Conservation (phyloP, 2,888 invertebrate species). For the Archips crataeganus region DNA sequence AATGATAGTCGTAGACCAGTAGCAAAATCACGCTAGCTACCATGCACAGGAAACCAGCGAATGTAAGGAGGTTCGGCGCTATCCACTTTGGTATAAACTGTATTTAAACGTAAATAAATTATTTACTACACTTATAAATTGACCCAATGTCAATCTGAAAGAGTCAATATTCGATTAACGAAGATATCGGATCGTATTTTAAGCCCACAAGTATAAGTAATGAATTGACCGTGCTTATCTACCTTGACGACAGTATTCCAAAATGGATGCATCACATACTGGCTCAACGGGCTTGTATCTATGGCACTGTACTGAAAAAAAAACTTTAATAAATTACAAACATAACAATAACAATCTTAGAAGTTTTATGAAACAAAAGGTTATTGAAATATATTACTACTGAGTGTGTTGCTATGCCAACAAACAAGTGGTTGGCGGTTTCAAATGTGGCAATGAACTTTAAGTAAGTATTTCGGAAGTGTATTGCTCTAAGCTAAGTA, state of each 20-base stretch:
- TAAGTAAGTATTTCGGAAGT: not conserved
- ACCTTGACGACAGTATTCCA: slow-evolving; percentile 98
- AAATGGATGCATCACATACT: slow-evolving; percentile 99
- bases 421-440: not conserved
- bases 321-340: slow-evolving; percentile 38
- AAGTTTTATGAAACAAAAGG: not conserved
- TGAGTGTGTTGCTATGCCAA: not conserved
- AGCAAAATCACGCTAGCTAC: slow-evolving; percentile 92
- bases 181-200: not conserved
- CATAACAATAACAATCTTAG: too few relatives aligned
- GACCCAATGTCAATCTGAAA: not conserved
- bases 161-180: slow-evolving; percentile 10
- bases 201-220: slow-evolving; percentile 8
- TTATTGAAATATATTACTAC: not conserved
- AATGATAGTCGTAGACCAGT: slow-evolving; percentile 93
- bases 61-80: slow-evolving; percentile 98
- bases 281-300: slow-evolving; percentile 97
- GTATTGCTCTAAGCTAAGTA: not conserved
- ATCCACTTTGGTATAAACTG: slow-evolving; percentile 97
- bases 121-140: not conserved
- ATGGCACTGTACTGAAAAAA: slow-evolving; percentile 96
- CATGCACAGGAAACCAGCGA: slow-evolving; percentile 97
- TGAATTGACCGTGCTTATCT: slow-evolving; percentile 55
- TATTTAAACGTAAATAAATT: slow-evolving; percentile 40
- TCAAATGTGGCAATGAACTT: slow-evolving; percentile 14